phyloP scores from a whole-genome alignment of 1,140 invertebrate species.

The Notospermus geniculatus region DNA sequence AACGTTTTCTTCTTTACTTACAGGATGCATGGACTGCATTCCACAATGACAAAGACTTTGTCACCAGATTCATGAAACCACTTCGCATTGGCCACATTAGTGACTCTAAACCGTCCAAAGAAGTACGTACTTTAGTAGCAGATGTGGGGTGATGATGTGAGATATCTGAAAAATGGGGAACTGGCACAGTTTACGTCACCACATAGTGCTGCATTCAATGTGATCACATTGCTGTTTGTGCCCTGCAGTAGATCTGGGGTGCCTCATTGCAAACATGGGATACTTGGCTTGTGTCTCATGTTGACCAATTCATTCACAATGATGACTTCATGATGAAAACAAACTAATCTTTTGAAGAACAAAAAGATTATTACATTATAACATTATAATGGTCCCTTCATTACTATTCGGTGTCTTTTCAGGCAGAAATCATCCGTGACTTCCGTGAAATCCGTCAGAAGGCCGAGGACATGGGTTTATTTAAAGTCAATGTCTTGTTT shows the following conservation, averaged over 20 bases:
- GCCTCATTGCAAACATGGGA: too few species aligned
- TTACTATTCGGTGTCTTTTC: constrained; percentile 14
- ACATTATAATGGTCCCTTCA: constrained; percentile 12
- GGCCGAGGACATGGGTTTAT: constrained; percentile 40
- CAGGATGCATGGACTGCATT: constrained; percentile 51
- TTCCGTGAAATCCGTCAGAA: constrained; percentile 39
- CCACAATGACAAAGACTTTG: constrained; percentile 48
- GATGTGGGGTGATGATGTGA: not conserved
- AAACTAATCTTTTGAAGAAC: too few species aligned
- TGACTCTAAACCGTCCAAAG: not conserved
- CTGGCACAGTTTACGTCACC: too few species aligned
- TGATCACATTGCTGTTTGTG: too few species aligned
- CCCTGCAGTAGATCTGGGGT: too few species aligned
- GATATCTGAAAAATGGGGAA: too few species aligned
- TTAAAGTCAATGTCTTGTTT: constrained; percentile 45
- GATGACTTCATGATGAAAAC: too few species aligned
- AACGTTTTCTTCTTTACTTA: constrained; percentile 22
- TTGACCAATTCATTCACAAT: too few species aligned
- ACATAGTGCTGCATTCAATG: too few species aligned
- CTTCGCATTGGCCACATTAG: constrained; percentile 34
- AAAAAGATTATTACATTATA: too few species aligned
- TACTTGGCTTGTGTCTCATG: too few species aligned
- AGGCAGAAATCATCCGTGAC: constrained; percentile 42
- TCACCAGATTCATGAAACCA: constrained; percentile 42
- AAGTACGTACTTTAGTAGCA: not conserved